phyloP scores from a whole-genome alignment of 2,888 invertebrate species.

The Metalampra italica region DNA sequence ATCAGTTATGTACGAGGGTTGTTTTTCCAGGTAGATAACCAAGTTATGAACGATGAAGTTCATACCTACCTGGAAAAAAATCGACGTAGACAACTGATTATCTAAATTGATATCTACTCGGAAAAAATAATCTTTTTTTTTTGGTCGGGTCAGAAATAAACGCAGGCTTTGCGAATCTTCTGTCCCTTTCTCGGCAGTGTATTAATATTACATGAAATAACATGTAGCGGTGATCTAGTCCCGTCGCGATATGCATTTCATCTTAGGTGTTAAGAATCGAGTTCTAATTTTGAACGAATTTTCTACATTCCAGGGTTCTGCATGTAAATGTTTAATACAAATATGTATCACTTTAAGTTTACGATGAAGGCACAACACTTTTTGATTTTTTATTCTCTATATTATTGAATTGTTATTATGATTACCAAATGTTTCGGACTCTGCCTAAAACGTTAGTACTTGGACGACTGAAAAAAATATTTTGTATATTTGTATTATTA shows the following conservation, averaged over 20 bases:
- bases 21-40: no score
- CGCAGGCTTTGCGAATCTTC: no score
- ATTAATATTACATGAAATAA: slow-evolving; percentile 40
- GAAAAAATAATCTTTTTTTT: no score
- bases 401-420: no score
- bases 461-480: slow-evolving; percentile 57
- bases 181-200: no score
- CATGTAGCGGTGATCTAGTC: slow-evolving; percentile 65
- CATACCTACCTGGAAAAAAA: no score
- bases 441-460: slow-evolving; percentile 39
- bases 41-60: no score
- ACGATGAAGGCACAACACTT: slow-evolving; percentile 51
- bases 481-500: slow-evolving; percentile 61
- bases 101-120: no score
- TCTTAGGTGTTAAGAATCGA: slow-evolving; percentile 56
- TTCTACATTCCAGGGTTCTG: slow-evolving; percentile 70
- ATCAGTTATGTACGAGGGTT: no score
- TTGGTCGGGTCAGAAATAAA: no score
- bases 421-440: slow-evolving; percentile 26
- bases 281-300: slow-evolving; percentile 60
- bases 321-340: slow-evolving; percentile 19
- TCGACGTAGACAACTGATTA: no score
- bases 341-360: slow-evolving; percentile 37
- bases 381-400: slow-evolving; percentile 10
- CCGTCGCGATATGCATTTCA: slow-evolving; percentile 71